Evolutionary conservation across 2,888 invertebrate species (phyloP), one percentile per base, ranked within the genome.

Genomic region (Noctua comes): DNA sequence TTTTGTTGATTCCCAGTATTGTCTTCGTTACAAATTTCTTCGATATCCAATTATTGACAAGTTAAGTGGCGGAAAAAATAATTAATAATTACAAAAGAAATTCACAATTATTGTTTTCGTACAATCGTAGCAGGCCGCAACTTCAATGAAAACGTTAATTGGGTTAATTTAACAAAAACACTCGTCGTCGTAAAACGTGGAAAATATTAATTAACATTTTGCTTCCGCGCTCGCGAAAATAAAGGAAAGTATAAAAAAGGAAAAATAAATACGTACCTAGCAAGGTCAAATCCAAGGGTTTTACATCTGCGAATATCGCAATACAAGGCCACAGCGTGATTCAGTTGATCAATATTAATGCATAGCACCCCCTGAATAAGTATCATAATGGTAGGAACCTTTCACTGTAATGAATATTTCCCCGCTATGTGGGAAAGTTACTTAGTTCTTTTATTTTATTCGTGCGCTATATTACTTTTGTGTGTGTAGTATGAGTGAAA

Each of bases 361-460:
- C 90, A 91, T 86, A 88, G 82, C 85, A 83, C 88, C 88, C 86
- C 72, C 88, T 84, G 87, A 90, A 92, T 92, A 91, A 90, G 90
- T 84, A 88, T 88, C 88, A 90, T 88, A 88, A 89, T 89, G 84
- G 86, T 86, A 81, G 73, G 88, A 93, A 92, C 92, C 93, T 94
- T 93, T 94, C 89, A 92, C 78, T 85, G 85, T 93, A 93, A 94
- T 94, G 93, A 94, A 92, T 92, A 91, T 92, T 91, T 90, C 89
- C 89, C 89, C 85, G 87, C 87, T 84, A 88, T 88, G 88, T 85
- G 87, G 89, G 89, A 89, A 89, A 85, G 83, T 87, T 85, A 85
- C 86, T 86, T 82, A 89, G 87, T 88, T 89, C 87, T 89, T 90
- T 90, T 90, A 86, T 91, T 90, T 89, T 81, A 87, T 86, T 87